Conservation (phyloP, 1,140 invertebrate species). For the Meloidogyne exigua region DNA sequence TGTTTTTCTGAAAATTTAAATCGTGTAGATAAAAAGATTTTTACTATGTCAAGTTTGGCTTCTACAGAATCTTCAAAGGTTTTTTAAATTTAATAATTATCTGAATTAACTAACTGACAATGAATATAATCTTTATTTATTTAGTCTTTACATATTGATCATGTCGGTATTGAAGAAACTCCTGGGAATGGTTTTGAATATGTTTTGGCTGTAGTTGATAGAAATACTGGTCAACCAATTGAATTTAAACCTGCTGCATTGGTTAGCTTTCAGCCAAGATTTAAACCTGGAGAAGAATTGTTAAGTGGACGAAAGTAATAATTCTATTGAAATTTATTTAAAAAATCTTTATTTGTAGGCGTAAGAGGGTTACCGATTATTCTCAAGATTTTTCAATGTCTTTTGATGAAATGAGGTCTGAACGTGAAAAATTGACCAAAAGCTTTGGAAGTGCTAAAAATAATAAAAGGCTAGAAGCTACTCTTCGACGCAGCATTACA, state of each 20-base stretch:
- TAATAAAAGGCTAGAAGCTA: slow-evolving; percentile 13
- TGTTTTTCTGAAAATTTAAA: not conserved
- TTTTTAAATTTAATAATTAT: not conserved
- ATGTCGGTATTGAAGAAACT: slow-evolving; percentile 10
- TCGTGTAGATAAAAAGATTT: not conserved
- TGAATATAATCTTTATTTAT: not conserved
- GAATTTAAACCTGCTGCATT: slow-evolving; percentile 19
- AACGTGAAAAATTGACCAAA: slow-evolving; percentile 4
- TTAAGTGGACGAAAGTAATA: not conserved
- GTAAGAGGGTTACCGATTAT: not conserved
- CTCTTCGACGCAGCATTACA: slow-evolving; percentile 7
- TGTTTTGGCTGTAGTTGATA: slow-evolving; percentile 18
- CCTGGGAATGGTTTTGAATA: slow-evolving; percentile 23
- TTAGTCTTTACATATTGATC: not conserved
- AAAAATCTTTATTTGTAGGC: not conserved
- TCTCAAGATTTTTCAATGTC: slow-evolving; percentile 9
- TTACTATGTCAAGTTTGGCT: not conserved
- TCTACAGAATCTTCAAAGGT: not conserved
- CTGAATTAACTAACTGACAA: not conserved
- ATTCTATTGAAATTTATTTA: not conserved
- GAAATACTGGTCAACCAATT: not conserved
- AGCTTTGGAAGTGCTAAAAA: slow-evolving; percentile 26
- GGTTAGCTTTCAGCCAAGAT: slow-evolving; percentile 17
- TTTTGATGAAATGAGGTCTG: slow-evolving; percentile 11
- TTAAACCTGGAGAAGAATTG: not conserved